Conservation (phyloP, 2,888 invertebrate species). For the Pinctada fucata region DNA sequence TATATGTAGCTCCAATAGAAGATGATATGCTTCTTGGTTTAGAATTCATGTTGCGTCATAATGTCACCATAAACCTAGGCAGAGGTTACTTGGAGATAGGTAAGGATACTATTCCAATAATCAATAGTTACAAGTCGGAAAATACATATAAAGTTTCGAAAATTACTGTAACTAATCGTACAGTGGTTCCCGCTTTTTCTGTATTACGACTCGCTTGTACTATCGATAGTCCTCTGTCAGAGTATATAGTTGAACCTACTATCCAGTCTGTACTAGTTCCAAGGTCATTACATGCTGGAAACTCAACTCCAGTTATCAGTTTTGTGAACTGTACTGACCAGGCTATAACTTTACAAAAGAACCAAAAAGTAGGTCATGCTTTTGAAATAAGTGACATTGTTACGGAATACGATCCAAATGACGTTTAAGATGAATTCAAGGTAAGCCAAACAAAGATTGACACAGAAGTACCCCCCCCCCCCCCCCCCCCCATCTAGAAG, state of each 20-base stretch:
- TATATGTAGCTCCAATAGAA: constrained; percentile 44
- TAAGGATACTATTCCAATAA: constrained; percentile 6
- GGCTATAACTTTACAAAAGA: neutral
- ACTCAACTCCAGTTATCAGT: neutral
- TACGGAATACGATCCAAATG: neutral
- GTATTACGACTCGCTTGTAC: constrained; percentile 24
- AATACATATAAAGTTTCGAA: constrained; percentile 27
- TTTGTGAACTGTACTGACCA: constrained; percentile 5
- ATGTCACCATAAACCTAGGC: constrained; percentile 17
- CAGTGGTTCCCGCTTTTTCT: constrained; percentile 36
- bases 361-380: constrained; percentile 6
- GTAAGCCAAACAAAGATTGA: too few relatives aligned
- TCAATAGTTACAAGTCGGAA: neutral
- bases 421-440: neutral
- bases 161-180: constrained; percentile 12
- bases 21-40: constrained; percentile 45
- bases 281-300: neutral
- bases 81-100: constrained; percentile 13
- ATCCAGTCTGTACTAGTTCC: constrained; percentile 2
- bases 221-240: constrained; percentile 9
- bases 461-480: neutral
- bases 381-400: constrained; percentile 6
- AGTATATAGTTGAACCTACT: constrained; percentile 33
- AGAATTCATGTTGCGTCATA: constrained; percentile 31
- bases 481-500: constrained; percentile 16